A percentile compares a stretch with the other conserved stretches of the same genome.
phyloP scores from a whole-genome alignment of 64 coral and sea anemone genomes.

The Montipora cactus region DNA sequence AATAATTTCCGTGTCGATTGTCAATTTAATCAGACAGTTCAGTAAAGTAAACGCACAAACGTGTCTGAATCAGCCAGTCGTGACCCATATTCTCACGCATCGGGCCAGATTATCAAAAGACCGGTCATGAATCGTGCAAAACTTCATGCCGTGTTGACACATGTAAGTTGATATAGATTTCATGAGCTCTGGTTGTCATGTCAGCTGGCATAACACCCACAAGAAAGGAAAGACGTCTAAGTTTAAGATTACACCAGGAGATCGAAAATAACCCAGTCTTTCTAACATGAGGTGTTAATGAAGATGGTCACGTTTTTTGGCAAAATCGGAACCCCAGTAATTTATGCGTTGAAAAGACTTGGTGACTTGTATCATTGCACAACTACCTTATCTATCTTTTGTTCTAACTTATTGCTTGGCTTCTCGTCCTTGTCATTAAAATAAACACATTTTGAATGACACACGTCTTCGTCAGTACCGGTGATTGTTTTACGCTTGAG shows the following conservation, averaged over 20 bases:
- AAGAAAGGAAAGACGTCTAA: neutral
- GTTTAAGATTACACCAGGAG: neutral
- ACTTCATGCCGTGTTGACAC: neutral
- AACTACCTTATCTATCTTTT: too few species aligned
- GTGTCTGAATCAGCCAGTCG: neutral
- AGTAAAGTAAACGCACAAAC: neutral
- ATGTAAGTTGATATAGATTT: too few species aligned
- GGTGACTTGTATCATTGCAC: too few species aligned
- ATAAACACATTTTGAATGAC: too few species aligned
- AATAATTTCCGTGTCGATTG: neutral
- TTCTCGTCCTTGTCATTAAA: too few species aligned
- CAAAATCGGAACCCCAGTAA: neutral
- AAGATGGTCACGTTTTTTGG: neutral
- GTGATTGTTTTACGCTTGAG: too few species aligned
- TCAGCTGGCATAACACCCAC: neutral
- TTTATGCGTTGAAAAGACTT: too few species aligned
- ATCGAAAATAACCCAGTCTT: too few species aligned
- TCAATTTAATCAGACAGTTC: neutral
- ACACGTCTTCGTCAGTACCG: too few species aligned
- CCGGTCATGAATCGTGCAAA: neutral
- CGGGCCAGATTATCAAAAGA: neutral
- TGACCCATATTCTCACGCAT: neutral
- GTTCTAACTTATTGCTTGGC: too few species aligned
- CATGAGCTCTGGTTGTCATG: neutral
- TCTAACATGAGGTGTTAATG: neutral